These are phyloP conservation scores for Leptopterna dolabrata DNA, from an alignment of 2,888 invertebrate genomes.

Conservation along the genomic window DNA sequence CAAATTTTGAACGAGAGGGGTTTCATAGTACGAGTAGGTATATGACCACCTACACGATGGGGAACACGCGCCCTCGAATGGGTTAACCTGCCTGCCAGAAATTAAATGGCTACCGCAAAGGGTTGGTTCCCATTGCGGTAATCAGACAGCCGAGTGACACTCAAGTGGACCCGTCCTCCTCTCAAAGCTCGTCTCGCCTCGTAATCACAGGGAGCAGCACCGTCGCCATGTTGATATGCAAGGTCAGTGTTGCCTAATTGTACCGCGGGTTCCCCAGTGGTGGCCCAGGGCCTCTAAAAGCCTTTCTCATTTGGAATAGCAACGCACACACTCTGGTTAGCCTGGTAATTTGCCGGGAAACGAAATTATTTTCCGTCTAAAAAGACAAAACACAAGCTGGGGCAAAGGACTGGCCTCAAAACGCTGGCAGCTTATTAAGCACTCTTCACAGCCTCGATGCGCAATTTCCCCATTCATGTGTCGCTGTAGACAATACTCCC, in stretches of 20 bases:
- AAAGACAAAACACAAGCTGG: not conserved
- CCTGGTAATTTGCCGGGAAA: not conserved
- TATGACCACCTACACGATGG: too few relatives aligned
- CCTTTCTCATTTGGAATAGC: conserved; percentile 1
- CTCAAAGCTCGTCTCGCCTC: not conserved
- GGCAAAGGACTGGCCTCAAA: not conserved
- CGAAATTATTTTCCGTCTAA: not conserved
- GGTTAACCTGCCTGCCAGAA: not conserved
- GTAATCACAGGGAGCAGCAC: not conserved
- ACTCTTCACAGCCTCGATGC: not conserved
- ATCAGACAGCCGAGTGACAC: not conserved
- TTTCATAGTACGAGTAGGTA: too few relatives aligned
- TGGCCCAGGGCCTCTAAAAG: not conserved
- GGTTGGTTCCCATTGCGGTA: not conserved
- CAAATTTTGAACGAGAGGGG: too few relatives aligned
- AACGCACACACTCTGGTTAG: not conserved
- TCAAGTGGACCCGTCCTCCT: not conserved
- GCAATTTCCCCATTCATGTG: not conserved
- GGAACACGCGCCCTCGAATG: too few relatives aligned
- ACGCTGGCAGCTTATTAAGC: not conserved
- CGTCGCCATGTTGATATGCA: conserved; percentile 3
- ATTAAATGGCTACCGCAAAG: not conserved
- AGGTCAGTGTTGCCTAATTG: conserved; percentile 2
- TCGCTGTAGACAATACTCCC: not conserved
- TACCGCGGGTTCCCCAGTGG: not conserved